These are phyloP conservation scores for Coelogynopora nodosa DNA, from an alignment of 2,888 invertebrate species.

Conservation along the genomic window DNA sequence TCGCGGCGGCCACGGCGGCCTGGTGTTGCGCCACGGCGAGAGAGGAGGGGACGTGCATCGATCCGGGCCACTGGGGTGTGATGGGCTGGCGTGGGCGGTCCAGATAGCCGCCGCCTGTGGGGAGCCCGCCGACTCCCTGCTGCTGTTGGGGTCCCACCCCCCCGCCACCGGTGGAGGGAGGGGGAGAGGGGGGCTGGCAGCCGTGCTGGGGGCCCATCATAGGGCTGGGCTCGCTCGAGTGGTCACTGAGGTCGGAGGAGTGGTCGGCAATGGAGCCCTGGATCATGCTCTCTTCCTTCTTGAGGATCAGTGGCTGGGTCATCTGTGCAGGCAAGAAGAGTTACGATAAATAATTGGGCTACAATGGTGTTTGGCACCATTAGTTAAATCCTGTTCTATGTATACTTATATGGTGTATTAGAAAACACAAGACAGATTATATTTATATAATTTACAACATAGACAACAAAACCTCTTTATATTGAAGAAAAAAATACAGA, in stretches of 20 bases:
- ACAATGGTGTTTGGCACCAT: too few relatives aligned
- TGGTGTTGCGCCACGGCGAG: constrained; percentile 4
- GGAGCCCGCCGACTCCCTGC: neutral
- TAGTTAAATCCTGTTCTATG: too few relatives aligned
- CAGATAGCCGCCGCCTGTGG: neutral
- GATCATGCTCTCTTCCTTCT: neutral
- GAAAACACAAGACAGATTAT: too few relatives aligned
- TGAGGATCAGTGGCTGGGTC: neutral
- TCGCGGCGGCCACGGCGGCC: neutral
- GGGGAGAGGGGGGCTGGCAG: neutral
- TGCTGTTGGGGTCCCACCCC: neutral
- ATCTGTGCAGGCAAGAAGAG: neutral
- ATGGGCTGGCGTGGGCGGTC: neutral
- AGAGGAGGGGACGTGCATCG: neutral
- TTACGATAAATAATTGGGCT: neutral
- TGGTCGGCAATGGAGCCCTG: neutral
- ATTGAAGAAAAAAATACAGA: too few relatives aligned
- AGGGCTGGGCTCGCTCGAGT: neutral
- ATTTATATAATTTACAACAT: too few relatives aligned
- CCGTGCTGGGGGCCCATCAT: neutral
- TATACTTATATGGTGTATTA: too few relatives aligned
- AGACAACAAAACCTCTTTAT: too few relatives aligned
- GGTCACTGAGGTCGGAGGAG: neutral
- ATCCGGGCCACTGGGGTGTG: neutral
- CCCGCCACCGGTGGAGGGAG: neutral